Base-by-base conservation (phyloP, 2,797 vertebrate species). In the Mormyrus proboscirostris region DNA sequence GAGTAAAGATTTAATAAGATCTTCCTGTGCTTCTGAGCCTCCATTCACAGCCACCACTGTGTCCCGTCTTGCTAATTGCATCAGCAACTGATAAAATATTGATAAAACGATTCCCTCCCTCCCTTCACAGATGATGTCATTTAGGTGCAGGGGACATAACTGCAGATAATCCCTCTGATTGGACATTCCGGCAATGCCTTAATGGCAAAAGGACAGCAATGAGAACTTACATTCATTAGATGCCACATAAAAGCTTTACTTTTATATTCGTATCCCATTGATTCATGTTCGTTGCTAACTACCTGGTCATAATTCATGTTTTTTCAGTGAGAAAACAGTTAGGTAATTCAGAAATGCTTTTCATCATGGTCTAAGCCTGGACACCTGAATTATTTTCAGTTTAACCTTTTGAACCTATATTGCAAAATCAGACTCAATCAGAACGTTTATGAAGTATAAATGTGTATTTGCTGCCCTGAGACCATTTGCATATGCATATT, bases 11-110 rank as follows among this genome's bases (percentile, higher is more conserved):
- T 33, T 19, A 79, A 9, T 19, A 44, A n/a, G 73, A 44, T 38
- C 8, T 79, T n/a, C 38, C 16, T 79, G 38, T 44, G 73, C 51
- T 25, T 1, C 47, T 47, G 22, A 38, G n/a, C 33, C 38, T 69
- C 55, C 41, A 16, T 16, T 55, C 62, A 47, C 8, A 8, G 33
- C 22, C 16, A 25, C 65, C n/a, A 41, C 19, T 50, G n/a, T 50
- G 19, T 89, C 69, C 90, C 91, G 89, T 69, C 89, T 92, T 90
- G 90, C 92, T 95, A 95, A 95, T 94, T 93, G 93, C 92, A 94
- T 95, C 92, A 93, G 89, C 89, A 92, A 92, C 93, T 95, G 94
- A 95, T 95, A 94, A 95, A 95, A 96, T 96, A 93, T 94, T 92
- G 94, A 93, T 93, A 65, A 94, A 95, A 94, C 94, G 62, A 90